phyloP scores from a whole-genome alignment of 2,797 vertebrate genomes.

The Tenualosa ilisha region DNA sequence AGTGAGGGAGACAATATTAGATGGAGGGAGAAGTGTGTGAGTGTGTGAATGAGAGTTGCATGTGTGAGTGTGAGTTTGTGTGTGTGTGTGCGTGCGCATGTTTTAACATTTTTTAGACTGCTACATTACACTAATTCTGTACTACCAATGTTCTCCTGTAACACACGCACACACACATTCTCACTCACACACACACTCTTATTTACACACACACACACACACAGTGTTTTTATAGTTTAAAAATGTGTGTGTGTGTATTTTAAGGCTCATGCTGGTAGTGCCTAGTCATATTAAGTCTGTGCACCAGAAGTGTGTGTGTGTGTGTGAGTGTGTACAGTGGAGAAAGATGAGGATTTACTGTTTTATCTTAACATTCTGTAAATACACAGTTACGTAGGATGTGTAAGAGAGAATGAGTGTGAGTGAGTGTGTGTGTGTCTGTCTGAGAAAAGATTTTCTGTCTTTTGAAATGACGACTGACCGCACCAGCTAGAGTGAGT shows the following conservation, averaged over 20 bases:
- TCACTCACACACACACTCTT: neutral
- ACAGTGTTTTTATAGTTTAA: neutral
- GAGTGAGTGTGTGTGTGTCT: neutral
- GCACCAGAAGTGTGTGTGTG: neutral
- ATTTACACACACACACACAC: neutral
- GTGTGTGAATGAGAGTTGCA: neutral
- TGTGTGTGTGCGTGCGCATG: neutral
- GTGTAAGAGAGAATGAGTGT: neutral
- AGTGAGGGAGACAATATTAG: neutral
- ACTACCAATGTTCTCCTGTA: neutral
- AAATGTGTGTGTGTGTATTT: neutral
- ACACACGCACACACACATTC: neutral
- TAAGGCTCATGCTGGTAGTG: neutral
- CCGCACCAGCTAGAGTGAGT: too few relatives aligned
- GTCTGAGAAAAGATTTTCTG: neutral
- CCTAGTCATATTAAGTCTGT: too few relatives aligned
- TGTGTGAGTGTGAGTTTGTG: neutral
- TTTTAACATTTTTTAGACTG: neutral
- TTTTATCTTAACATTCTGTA: neutral
- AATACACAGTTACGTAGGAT: neutral
- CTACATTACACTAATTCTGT: neutral
- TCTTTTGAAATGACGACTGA: neutral
- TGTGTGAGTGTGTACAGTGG: neutral
- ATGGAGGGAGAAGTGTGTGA: neutral
- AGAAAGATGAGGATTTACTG: neutral